Evolutionary conservation across 2,888 invertebrate species (phyloP).

Genomic region (Drosophila maculinotata): DNA sequence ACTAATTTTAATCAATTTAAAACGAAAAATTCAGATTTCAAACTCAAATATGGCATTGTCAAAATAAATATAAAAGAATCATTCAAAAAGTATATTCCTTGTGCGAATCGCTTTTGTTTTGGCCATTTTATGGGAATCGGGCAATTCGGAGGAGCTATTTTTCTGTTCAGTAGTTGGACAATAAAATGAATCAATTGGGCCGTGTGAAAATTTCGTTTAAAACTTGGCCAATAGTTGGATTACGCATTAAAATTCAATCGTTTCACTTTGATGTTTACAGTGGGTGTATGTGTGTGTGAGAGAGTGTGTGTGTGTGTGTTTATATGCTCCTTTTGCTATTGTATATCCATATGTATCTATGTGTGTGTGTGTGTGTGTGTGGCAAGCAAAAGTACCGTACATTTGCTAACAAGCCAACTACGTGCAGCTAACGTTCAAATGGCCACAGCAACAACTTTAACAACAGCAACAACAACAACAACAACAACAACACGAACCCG

Average conservation of each 20-base stretch:
- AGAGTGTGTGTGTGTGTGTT: constrained; percentile 6
- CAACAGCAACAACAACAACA: constrained; percentile 12
- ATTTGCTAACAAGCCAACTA: constrained; percentile 78
- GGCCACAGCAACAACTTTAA: constrained; percentile 52
- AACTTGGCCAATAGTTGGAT: constrained; percentile 27
- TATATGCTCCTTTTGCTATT: not conserved
- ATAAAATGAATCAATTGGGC: constrained; percentile 14
- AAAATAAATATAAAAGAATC: not conserved
- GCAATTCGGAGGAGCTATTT: not conserved
- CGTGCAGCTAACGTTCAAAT: constrained; percentile 71
- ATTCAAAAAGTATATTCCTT: not conserved
- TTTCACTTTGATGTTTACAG: constrained; percentile 38
- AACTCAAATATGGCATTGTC: too few species aligned
- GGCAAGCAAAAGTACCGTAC: constrained; percentile 67
- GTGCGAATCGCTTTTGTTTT: not conserved
- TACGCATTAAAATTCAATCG: constrained; percentile 46
- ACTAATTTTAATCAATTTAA: too few species aligned
- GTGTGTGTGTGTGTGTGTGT: constrained; percentile 13
- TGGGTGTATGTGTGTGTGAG: constrained; percentile 4
- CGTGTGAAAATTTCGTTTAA: constrained; percentile 9
- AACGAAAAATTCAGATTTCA: too few species aligned
- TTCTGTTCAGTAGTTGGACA: not conserved
- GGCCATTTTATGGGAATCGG: not conserved
- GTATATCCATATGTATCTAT: not conserved
- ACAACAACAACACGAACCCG: constrained; percentile 39